Evolutionary conservation across 2,113 vertebrate species (phyloP).

Genomic region (Ictidomys tridecemlineatus): DNA sequence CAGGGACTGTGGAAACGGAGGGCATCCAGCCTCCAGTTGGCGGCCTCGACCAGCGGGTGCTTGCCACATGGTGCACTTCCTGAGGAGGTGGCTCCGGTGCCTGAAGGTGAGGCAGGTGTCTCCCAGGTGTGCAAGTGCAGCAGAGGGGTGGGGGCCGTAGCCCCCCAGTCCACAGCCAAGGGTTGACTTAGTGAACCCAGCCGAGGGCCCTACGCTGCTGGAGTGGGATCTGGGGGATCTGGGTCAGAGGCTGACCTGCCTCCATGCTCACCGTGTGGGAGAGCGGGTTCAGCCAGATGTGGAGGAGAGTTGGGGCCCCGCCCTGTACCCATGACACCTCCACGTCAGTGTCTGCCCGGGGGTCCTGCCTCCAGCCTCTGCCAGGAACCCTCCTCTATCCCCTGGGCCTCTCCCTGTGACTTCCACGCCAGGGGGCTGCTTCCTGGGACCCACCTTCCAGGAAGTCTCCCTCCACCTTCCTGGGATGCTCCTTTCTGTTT

Average conservation of each 20-base stretch:
- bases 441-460: not conserved
- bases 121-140: not conserved
- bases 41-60: not conserved
- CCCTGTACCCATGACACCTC: accelerated
- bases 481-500: no score
- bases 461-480: no score
- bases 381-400: not conserved
- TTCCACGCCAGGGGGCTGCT: not conserved
- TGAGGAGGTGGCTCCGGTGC: not conserved
- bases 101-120: not conserved
- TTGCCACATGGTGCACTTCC: no score
- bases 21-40: not conserved
- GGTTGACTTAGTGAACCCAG: accelerated
- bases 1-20: accelerated
- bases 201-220: accelerated
- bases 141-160: not conserved
- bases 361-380: not conserved
- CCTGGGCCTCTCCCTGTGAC: not conserved
- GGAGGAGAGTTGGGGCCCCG: not conserved
- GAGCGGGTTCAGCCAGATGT: no score
- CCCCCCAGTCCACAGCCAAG: accelerated
- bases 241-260: not conserved
- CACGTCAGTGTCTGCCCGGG: accelerated
- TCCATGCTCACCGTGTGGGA: not conserved
- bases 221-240: not conserved